phyloP scores from a whole-genome alignment of 2,797 vertebrate species.

The Chromobotia macracanthus region DNA sequence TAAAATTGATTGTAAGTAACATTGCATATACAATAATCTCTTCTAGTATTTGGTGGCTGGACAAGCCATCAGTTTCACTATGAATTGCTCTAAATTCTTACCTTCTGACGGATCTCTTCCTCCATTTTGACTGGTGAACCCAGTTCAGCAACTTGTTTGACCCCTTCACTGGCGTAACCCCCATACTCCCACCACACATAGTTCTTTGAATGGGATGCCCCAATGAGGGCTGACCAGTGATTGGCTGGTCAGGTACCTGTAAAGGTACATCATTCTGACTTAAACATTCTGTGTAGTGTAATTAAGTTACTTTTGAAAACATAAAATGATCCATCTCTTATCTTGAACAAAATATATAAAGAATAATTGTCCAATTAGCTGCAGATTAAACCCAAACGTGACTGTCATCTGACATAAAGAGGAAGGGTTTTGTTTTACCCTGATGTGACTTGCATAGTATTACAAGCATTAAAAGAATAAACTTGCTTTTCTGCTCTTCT shows the following conservation, averaged over 20 bases:
- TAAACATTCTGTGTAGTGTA: background rate
- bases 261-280: background rate
- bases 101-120: conserved; percentile 97
- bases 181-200: conserved; percentile 98
- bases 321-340: too few species aligned
- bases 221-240: conserved; percentile 98
- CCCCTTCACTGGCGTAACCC: conserved; percentile 89
- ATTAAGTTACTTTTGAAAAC: too few species aligned
- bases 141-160: conserved; percentile 93
- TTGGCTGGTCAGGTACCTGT: conserved; percentile 94
- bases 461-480: background rate
- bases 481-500: background rate
- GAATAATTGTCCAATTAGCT: too few species aligned
- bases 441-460: background rate
- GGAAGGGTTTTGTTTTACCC: background rate
- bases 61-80: background rate
- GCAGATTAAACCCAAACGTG: too few species aligned
- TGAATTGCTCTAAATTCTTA: conserved; percentile 66
- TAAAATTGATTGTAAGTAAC: too few species aligned
- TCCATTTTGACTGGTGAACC: conserved; percentile 98
- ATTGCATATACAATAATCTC: background rate
- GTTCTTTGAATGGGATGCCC: conserved; percentile 92
- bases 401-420: too few species aligned
- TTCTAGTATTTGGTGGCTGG: background rate
- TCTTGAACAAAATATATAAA: too few species aligned